These are phyloP conservation scores for Potorous gilbertii DNA, from an alignment of 2,797 vertebrate genomes.

Conservation along the genomic window DNA sequence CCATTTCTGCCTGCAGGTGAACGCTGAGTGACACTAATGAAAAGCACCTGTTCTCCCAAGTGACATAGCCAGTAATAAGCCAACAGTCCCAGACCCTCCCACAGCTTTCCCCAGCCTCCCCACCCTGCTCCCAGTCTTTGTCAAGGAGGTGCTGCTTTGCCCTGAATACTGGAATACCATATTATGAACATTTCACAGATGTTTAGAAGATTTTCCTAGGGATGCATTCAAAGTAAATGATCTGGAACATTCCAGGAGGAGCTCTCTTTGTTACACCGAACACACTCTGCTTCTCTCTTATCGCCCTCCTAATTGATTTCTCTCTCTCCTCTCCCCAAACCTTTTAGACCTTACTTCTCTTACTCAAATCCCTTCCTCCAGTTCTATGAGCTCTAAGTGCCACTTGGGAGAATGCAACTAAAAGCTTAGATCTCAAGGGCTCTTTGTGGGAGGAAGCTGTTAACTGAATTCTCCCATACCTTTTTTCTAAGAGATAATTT, in stretches of 20 bases:
- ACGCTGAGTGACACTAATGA: conserved; percentile 5
- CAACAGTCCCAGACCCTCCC: conserved; percentile 46
- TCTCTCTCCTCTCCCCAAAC: background rate
- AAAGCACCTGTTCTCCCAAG: conserved; percentile 28
- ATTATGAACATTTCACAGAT: conserved; percentile 8
- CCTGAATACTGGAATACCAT: background rate
- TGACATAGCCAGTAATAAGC: conserved; percentile 51
- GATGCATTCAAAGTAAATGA: conserved; percentile 27
- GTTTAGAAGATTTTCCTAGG: background rate
- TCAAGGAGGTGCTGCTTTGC: conserved; percentile 64
- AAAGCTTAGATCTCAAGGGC: conserved; percentile 24
- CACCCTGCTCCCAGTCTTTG: conserved; percentile 48
- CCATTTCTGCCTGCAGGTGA: background rate
- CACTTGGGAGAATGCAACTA: background rate
- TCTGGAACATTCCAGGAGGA: background rate
- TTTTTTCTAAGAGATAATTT: background rate
- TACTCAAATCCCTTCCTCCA: conserved; percentile 5
- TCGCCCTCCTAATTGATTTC: background rate
- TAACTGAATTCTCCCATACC: background rate
- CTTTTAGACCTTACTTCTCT: background rate
- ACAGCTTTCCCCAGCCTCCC: conserved; percentile 15
- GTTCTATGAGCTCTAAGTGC: conserved; percentile 11
- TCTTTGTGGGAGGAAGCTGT: background rate
- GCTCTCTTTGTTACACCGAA: conserved; percentile 7
- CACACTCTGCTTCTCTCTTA: conserved; percentile 13